Evolutionary conservation across 1,140 invertebrate species (phyloP).

Genomic region (Bathynomus jamesi): DNA sequence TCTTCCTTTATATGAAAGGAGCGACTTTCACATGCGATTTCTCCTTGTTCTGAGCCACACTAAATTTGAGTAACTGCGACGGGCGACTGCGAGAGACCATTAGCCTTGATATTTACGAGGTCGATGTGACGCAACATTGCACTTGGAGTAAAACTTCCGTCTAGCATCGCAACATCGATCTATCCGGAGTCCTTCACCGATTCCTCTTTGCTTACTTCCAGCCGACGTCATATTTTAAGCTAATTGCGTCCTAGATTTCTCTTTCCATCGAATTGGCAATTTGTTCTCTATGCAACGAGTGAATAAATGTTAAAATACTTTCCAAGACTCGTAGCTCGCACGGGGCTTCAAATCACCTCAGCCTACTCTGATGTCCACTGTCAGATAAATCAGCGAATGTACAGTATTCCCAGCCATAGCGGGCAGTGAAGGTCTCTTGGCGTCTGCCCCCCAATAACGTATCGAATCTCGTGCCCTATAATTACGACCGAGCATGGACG

Average conservation of each 20-base stretch:
- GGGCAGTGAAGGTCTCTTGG: slow-evolving; percentile 17
- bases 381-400: slow-evolving; percentile 24
- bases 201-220: slow-evolving; percentile 17
- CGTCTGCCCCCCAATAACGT: slow-evolving; percentile 30
- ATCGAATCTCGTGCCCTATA: slow-evolving; percentile 29
- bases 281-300: neutral
- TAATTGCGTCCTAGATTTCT: slow-evolving; percentile 13
- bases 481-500: slow-evolving; percentile 29
- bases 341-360: slow-evolving; percentile 1
- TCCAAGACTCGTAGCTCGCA: neutral
- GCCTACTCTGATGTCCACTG: slow-evolving; percentile 14
- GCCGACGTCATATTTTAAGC: slow-evolving; percentile 3
- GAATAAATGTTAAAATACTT: slow-evolving; percentile 10
- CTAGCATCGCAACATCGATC: neutral
- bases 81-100: neutral
- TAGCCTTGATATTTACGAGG: neutral
- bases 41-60: neutral
- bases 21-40: neutral
- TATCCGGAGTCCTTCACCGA: slow-evolving; percentile 19
- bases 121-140: neutral
- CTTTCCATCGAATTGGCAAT: neutral
- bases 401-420: slow-evolving; percentile 23
- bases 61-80: neutral
- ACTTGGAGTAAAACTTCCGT: neutral
- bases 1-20: neutral